Base-by-base conservation (phyloP, 2,797 vertebrate species). In the Urosaurus nigricauda region DNA sequence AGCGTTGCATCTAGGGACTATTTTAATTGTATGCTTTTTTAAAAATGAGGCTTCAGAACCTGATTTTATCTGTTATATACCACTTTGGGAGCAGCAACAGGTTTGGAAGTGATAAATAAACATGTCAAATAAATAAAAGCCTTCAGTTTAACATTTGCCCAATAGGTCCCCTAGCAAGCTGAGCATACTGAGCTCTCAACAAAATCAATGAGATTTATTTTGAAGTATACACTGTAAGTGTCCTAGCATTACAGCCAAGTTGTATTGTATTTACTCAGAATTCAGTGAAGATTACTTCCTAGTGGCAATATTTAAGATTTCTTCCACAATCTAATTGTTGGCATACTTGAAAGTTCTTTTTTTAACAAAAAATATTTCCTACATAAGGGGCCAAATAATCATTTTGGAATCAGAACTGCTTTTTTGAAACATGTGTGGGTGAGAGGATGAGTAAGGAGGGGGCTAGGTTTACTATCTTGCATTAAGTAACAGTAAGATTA, bases 311-410 rank as follows among this genome's bases (percentile, higher is more conserved):
- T 26, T 74, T 74, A 68, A 68, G 37, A 40, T 7, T 88, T 84
- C 0, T 91, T 93, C 88, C 65, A 9, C 11, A 79, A 24, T 81
- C 60, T 9, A 82, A 16, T 68, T 32, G 26, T 53, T 40, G 47
- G 84, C 21, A 53, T 83, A 13, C 92, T 86, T 93, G 24, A 79
- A 87, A n/a, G 26, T 6, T 81, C 65, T 88, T 92, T 92, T 92
- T 37, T 26, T 60, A 65, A 60, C 19, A 60, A 56, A 56, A 21
- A 17, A 86, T 85, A 75, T 83, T 93, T 81, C n/a, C 17, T 14
- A 26, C 51, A 89, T 37, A 11, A 32, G 35, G 17, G 84, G 78
- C 88, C 58, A 58, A 91, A 4, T 88, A 91, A 83, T 89, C 63
- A 92, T 75, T 74, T 85, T 89, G 77, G 58, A 88, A n/a, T n/a